Percentiles rank a stretch among this genome's conserved stretches.
These are phyloP conservation scores for Poecile atricapillus DNA, from an alignment of 2,113 vertebrate species.

Conservation along the genomic window DNA sequence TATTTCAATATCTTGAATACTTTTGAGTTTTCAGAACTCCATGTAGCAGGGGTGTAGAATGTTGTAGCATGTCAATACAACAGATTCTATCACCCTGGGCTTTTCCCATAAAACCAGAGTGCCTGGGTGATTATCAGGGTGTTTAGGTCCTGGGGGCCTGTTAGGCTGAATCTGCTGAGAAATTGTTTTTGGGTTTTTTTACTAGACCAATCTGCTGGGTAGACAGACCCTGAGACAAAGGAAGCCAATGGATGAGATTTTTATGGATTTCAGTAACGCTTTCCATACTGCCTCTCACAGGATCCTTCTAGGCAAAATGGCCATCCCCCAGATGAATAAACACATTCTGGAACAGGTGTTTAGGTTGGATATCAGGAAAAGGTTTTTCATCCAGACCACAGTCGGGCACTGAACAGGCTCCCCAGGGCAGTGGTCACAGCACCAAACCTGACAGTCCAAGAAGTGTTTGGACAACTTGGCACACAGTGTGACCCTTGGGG, in stretches of 20 bases:
- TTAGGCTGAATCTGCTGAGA: neutral
- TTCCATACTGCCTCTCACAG: neutral
- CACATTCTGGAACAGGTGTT: neutral
- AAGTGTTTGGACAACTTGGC: neutral
- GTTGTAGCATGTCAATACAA: neutral
- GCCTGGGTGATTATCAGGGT: neutral
- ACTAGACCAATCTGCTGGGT: neutral
- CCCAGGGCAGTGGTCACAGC: neutral
- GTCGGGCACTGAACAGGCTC: no score
- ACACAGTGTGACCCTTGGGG: neutral
- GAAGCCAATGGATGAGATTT: neutral
- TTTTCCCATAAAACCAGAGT: neutral
- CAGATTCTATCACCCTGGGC: neutral
- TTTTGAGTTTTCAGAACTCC: neutral
- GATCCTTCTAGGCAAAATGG: neutral
- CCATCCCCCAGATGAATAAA: neutral
- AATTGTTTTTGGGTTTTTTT: neutral
- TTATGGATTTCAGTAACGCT: neutral
- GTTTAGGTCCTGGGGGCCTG: neutral
- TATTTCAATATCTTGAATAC: neutral
- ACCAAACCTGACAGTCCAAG: neutral
- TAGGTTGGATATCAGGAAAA: neutral
- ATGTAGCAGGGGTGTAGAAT: neutral
- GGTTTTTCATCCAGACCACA: rapidly evolving
- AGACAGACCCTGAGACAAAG: neutral